Base-by-base conservation (phyloP, 1,140 invertebrate genomes). In the Brachionus manjavacas region DNA sequence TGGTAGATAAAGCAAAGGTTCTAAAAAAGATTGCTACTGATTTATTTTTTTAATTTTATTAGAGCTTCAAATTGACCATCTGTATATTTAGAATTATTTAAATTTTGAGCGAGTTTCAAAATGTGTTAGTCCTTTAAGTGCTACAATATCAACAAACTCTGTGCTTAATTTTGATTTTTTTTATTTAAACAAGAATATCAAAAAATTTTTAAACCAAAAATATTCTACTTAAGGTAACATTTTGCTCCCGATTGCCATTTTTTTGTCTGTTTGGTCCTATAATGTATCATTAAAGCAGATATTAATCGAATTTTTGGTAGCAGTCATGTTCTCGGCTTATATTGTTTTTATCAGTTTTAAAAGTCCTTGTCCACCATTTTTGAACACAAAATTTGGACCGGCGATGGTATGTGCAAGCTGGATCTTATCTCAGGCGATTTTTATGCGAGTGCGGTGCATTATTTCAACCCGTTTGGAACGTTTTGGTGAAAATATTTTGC, bases 341-440 rank as follows among this genome's bases (percentile, higher is more conserved):
- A 68, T 83, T 12, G 49, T 83, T 16, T 39, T 83, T 35, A 25
- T 83, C 8, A 68, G 60, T 20, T 14, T 70, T 46, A 25, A 64
- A 55, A 83, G 81, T 55, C 81, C 81, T 28, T 68, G 68, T 49
- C 81, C 81, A 12, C 81, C 81, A 52, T 83, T 83, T 43, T 20
- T 68, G 20, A 64, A 83, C n/a, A 46, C 41, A 3, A 8, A 2
- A n/a, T 16, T 68, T 11, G 81, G 81, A 16, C 35, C 81, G 3
- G 25, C 49, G 6, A 14, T 83, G 9, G 46, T 68, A 6, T 64
- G 52, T 55, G 41, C 25, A 35, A 41, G 52, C 25, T 81, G 79
- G 79, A 43, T 81, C 14, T 39, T 81, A 9, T 60, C 52, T 60
- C 52, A 68, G 39, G 16, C 79, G 16, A 64, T 81, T 9, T 81